Conservation (phyloP, 2,888 invertebrate genomes). For the Athalia circularis region DNA sequence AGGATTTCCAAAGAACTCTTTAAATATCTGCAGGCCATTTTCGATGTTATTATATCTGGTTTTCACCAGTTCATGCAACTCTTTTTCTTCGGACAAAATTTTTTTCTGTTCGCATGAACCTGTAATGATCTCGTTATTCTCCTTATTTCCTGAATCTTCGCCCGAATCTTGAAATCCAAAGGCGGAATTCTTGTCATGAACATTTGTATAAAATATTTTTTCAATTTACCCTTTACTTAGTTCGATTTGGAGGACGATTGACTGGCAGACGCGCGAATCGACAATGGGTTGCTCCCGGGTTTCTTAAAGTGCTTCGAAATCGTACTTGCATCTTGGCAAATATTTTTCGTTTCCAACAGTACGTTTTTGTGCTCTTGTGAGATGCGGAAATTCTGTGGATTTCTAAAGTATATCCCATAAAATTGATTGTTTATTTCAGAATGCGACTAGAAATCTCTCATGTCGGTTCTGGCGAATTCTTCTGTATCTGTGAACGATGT, state of each 20-base stretch:
- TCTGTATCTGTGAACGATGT: constrained; percentile 16
- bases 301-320: constrained; percentile 14
- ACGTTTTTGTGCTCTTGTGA: constrained; percentile 18
- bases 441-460: constrained; percentile 9
- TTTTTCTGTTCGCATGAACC: constrained; percentile 5
- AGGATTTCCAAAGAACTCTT: constrained; percentile 12
- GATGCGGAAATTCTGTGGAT: constrained; percentile 15
- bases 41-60: constrained; percentile 17
- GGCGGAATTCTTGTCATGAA: not conserved
- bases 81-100: constrained; percentile 22
- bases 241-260: constrained; percentile 21
- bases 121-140: constrained; percentile 4
- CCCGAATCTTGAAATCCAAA: constrained; percentile 6
- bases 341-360: constrained; percentile 19
- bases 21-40: constrained; percentile 3
- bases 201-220: constrained; percentile 1
- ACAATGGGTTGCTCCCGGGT: not conserved
- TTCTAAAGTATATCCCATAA: constrained; percentile 1
- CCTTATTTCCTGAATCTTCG: no score
- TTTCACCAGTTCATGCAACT: constrained; percentile 17
- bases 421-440: constrained; percentile 19
- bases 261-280: constrained; percentile 19
- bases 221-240: not conserved
- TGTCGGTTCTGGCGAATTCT: constrained; percentile 13
- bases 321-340: constrained; percentile 17